A percentile compares a stretch with the other conserved stretches of the same genome.
Evolutionary conservation across 1,140 invertebrate species (phyloP).

Genomic region (Homalodisca vitripennis): DNA sequence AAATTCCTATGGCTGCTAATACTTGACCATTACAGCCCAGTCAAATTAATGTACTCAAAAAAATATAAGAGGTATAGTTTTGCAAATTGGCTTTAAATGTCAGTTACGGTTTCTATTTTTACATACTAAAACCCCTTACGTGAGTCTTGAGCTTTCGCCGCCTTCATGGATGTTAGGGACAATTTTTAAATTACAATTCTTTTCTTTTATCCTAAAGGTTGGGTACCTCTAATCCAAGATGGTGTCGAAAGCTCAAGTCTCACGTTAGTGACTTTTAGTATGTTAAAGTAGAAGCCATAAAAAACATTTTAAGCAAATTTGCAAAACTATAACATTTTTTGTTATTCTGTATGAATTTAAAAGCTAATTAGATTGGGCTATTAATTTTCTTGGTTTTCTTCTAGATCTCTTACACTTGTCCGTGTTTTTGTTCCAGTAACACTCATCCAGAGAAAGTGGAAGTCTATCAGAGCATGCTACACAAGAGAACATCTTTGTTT

Average conservation of each 20-base stretch:
- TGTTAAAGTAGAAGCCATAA: too few species aligned
- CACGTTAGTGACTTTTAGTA: too few species aligned
- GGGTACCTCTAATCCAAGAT: too few species aligned
- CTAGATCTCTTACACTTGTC: constrained; percentile 13
- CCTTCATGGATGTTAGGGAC: too few species aligned
- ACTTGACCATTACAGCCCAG: background rate
- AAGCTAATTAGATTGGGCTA: background rate
- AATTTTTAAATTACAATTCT: too few species aligned
- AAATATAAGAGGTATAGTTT: background rate
- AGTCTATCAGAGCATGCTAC: constrained; percentile 17
- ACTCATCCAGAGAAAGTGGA: constrained; percentile 28
- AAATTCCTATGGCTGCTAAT: constrained; percentile 14
- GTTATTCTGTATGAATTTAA: background rate
- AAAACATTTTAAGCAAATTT: too few species aligned
- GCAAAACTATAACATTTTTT: background rate
- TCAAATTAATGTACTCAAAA: background rate
- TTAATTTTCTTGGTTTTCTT: constrained; percentile 28
- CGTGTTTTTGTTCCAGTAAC: constrained; percentile 18
- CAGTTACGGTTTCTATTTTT: too few species aligned
- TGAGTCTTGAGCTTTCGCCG: too few species aligned
- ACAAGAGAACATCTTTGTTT: constrained; percentile 1
- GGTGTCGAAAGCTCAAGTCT: too few species aligned
- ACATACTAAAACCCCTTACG: too few species aligned
- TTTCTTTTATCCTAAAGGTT: too few species aligned
- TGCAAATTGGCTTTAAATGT: too few species aligned